phyloP scores from a whole-genome alignment of 2,113 vertebrate species.

The Malurus elegans region DNA sequence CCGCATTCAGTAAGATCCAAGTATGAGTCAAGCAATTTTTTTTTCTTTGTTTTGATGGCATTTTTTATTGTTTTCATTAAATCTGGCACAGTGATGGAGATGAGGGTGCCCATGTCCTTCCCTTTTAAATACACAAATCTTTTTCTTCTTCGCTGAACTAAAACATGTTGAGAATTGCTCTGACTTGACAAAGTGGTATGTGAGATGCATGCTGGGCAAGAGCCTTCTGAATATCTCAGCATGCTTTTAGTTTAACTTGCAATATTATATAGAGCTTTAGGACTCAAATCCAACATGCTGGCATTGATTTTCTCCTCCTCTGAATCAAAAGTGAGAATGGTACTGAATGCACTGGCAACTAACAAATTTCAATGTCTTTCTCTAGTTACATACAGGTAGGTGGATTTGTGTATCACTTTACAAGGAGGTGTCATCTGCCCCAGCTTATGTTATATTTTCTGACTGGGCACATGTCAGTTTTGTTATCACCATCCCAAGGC shows the following conservation, averaged over 20 bases:
- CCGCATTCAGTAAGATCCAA: not conserved
- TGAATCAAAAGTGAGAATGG: not conserved
- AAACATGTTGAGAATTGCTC: not conserved
- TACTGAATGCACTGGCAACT: not conserved
- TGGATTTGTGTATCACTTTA: not conserved
- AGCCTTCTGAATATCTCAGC: not conserved
- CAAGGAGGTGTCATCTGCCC: not conserved
- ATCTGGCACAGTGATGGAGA: not conserved
- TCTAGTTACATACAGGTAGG: not conserved
- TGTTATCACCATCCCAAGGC: not conserved
- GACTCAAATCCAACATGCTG: not conserved
- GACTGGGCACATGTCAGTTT: not conserved
- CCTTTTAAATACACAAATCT: not conserved
- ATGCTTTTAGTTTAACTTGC: not conserved
- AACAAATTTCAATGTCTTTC: not conserved
- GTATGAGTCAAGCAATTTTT: not conserved
- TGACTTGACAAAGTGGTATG: not conserved
- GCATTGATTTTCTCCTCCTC: not conserved
- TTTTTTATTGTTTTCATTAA: not conserved
- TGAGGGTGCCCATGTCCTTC: not conserved
- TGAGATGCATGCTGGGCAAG: not conserved
- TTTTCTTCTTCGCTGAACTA: not conserved
- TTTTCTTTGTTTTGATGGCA: not conserved
- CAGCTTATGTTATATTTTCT: not conserved
- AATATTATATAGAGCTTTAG: not conserved